These are phyloP conservation scores for Lanistes nyassanus DNA, from an alignment of 1,140 invertebrate genomes.

Conservation along the genomic window DNA sequence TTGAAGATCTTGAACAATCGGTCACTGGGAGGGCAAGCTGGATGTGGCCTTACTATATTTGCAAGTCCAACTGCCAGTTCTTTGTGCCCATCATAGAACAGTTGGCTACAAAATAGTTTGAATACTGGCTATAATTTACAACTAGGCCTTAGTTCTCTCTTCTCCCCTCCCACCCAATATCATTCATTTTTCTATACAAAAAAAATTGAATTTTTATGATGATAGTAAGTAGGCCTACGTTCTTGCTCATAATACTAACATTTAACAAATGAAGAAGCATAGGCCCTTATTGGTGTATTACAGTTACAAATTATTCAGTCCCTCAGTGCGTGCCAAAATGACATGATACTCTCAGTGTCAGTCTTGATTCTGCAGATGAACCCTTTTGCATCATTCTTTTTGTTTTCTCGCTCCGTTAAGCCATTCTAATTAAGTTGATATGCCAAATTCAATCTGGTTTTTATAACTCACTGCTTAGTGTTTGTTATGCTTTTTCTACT, in stretches of 20 bases:
- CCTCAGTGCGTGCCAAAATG: too few relatives aligned
- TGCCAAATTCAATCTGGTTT: too few relatives aligned
- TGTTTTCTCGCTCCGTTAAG: too few relatives aligned
- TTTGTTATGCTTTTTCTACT: too few relatives aligned
- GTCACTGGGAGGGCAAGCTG: slow-evolving; percentile 94
- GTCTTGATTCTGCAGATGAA: too few relatives aligned
- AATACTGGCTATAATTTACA: not conserved
- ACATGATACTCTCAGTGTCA: too few relatives aligned
- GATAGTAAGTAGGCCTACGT: not conserved
- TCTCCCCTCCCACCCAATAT: not conserved
- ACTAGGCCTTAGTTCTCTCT: not conserved
- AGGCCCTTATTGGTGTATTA: not conserved
- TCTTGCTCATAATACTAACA: not conserved
- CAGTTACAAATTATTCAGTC: not conserved
- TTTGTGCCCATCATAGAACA: slow-evolving; percentile 87
- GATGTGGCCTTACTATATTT: slow-evolving; percentile 84
- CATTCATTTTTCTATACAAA: not conserved
- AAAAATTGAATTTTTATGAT: not conserved
- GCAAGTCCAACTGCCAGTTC: slow-evolving; percentile 86
- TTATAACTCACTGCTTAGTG: too few relatives aligned
- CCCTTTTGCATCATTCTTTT: too few relatives aligned
- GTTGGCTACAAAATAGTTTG: slow-evolving; percentile 73
- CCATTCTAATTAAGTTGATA: too few relatives aligned
- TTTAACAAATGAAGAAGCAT: not conserved
- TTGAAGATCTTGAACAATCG: slow-evolving; percentile 86